These are phyloP conservation scores for Leptinotarsa rubiginosa DNA, from an alignment of 2,888 invertebrate genomes.

Conservation along the genomic window DNA sequence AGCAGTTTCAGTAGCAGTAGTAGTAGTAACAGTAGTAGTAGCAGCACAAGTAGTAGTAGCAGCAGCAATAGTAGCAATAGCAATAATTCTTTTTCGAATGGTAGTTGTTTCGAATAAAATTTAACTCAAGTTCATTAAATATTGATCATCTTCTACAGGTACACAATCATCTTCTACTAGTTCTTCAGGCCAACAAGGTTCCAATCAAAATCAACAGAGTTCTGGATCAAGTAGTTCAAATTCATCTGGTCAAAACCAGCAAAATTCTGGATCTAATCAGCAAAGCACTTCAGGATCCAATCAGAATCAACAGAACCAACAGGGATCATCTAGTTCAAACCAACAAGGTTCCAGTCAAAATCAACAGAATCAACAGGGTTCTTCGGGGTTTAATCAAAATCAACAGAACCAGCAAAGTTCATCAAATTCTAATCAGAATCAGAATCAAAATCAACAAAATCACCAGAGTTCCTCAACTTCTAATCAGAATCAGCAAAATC, in stretches of 20 bases:
- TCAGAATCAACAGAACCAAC: slow-evolving; percentile 38
- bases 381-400: slow-evolving; percentile 14
- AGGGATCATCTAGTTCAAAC: slow-evolving; percentile 29
- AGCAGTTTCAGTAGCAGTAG: slow-evolving; percentile 16
- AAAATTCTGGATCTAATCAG: slow-evolving; percentile 33
- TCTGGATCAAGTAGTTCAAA: slow-evolving; percentile 11
- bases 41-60: neutral
- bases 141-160: slow-evolving; percentile 28
- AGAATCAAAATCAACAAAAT: slow-evolving; percentile 36
- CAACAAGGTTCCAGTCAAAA: slow-evolving; percentile 31
- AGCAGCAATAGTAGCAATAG: slow-evolving; percentile 25
- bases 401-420: slow-evolving; percentile 33
- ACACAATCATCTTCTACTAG: slow-evolving; percentile 4
- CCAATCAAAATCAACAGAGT: slow-evolving; percentile 44
- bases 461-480: slow-evolving; percentile 5
- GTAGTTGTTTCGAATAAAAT: slow-evolving; percentile 25
- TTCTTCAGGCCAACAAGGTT: slow-evolving; percentile 37
- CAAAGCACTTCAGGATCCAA: slow-evolving; percentile 40
- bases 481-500: slow-evolving; percentile 35
- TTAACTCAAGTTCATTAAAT: slow-evolving; percentile 26
- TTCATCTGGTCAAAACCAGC: slow-evolving; percentile 41
- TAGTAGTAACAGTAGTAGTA: slow-evolving; percentile 9
- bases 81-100: slow-evolving; percentile 26
- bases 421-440: slow-evolving; percentile 29
- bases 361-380: slow-evolving; percentile 25